Evolutionary conservation across 2,113 vertebrate species (phyloP), one percentile per base, ranked within the genome.

Genomic region (Stegastes partitus): DNA sequence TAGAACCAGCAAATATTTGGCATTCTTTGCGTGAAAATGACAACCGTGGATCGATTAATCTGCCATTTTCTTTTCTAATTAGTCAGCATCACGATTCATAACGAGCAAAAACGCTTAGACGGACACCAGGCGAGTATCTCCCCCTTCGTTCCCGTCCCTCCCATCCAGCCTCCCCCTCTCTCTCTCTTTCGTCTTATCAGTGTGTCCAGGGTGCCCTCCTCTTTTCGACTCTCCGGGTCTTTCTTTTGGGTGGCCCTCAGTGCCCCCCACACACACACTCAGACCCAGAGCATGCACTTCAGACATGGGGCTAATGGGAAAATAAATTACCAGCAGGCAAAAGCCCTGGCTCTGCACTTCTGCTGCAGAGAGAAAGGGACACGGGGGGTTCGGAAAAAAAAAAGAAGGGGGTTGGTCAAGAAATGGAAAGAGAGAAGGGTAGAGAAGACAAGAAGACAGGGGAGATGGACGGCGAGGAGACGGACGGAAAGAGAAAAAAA

Each of bases 271-370:
- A 82, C 85, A 89, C 85, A 88, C 83, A 86, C 90, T 90, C 88
- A 92, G 84, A 92, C 89, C 91, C 87, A 80, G 90, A 89, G 87
- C 87, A 81, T 86, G 86, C 91, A 92, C 93, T 92, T 93, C 91
- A 93, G 87, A 93, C 89, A 87, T 86, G 90, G 86, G 93, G 88
- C 90, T 93, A 93, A 93, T 93, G 87, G 91, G 91, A 93, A 93
- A 93, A 93, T 93, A 93, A 93, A 93, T 93, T 92, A 93, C 93
- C 91, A 91, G 89, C 84, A 86, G 89, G 83, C 87, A 90, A 93
- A 92, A 93, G 87, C 83, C 91, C 91, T 91, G 84, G 83, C 91
- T 89, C 89, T 79, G 93, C 93, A 93, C 89, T 93, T 93, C 91
- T 91, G 80, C 89, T 39, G 77, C 58, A 80, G 77, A 81, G 67